Percentiles rank a stretch among this genome's conserved stretches.
Conservation (phyloP, 2,888 invertebrate genomes). For the Netelia fuscicornis region DNA sequence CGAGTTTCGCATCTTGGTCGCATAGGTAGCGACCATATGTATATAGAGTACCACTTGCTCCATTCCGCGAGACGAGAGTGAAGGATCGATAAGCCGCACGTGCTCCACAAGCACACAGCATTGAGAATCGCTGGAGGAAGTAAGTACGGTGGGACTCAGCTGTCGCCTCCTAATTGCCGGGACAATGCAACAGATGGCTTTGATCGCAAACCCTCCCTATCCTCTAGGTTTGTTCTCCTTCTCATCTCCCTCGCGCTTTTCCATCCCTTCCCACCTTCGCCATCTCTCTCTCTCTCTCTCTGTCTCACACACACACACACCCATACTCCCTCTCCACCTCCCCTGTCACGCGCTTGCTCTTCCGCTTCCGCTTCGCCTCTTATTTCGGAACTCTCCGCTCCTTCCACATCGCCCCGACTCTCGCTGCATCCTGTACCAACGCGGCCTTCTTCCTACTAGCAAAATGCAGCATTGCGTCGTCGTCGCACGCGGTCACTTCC, state of each 20-base stretch:
- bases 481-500: slow-evolving; percentile 44
- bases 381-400: slow-evolving; percentile 47
- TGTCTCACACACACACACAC: slow-evolving; percentile 27
- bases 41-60: slow-evolving; percentile 24
- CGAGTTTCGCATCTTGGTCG: slow-evolving; percentile 7
- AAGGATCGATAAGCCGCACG: slow-evolving; percentile 80
- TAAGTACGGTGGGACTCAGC: slow-evolving; percentile 84
- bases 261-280: slow-evolving; percentile 62
- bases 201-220: slow-evolving; percentile 83
- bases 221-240: slow-evolving; percentile 67
- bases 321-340: slow-evolving; percentile 1
- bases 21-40: not conserved
- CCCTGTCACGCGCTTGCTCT: slow-evolving; percentile 41
- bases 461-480: slow-evolving; percentile 57
- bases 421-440: slow-evolving; percentile 39
- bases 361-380: slow-evolving; percentile 54
- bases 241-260: slow-evolving; percentile 63
- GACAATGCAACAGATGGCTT: slow-evolving; percentile 85
- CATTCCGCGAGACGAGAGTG: slow-evolving; percentile 56
- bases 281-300: slow-evolving; percentile 32
- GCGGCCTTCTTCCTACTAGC: not conserved
- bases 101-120: slow-evolving; percentile 74
- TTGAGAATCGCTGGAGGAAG: slow-evolving; percentile 83
- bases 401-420: slow-evolving; percentile 7
- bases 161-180: slow-evolving; percentile 85